Conservation (phyloP, 2,113 vertebrate genomes). For the Rhabdomys dilectus region DNA sequence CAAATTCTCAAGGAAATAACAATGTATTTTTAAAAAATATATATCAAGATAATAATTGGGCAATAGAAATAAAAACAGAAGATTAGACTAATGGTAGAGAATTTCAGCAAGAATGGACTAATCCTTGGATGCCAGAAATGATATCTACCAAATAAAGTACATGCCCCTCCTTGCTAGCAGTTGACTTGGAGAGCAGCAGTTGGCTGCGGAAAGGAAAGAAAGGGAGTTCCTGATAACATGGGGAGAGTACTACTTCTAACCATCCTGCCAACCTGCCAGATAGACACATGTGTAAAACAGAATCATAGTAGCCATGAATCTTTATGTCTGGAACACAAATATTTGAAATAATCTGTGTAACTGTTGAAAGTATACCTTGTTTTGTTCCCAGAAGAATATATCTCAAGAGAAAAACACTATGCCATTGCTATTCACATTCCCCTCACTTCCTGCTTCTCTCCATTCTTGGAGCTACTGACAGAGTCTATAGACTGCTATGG, state of each 20-base stretch:
- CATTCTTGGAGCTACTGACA: slow-evolving; percentile 4
- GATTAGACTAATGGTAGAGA: background rate
- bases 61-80: background rate
- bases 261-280: background rate
- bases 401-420: slow-evolving; percentile 1
- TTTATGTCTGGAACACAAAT: slow-evolving; percentile 13
- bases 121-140: background rate
- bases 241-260: background rate
- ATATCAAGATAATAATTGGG: background rate
- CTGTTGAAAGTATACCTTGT: background rate
- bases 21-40: no score
- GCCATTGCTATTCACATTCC: background rate
- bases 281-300: background rate
- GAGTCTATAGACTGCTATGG: background rate
- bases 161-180: background rate
- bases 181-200: background rate
- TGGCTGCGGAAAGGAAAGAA: background rate
- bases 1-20: background rate
- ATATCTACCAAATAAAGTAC: background rate
- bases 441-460: background rate
- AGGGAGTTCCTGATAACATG: background rate
- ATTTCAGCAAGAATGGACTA: slow-evolving; percentile 29
- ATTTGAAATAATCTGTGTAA: slow-evolving; percentile 6
- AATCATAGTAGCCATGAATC: background rate
- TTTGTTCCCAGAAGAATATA: background rate